These are phyloP conservation scores for Silurus glanis DNA, from an alignment of 2,113 vertebrate genomes.

Conservation along the genomic window DNA sequence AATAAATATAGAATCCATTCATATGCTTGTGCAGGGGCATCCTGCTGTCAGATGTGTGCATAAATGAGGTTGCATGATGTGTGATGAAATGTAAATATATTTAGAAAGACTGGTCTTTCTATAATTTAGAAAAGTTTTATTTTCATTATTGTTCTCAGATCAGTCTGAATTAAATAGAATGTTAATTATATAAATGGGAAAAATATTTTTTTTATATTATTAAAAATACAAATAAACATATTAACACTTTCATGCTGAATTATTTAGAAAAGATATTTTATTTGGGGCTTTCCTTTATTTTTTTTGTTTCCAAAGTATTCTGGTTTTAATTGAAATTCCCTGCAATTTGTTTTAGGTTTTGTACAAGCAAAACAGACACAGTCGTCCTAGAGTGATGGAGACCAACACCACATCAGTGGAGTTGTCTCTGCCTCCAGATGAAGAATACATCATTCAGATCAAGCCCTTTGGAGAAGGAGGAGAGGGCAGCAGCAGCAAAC, in stretches of 20 bases:
- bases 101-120: neutral
- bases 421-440: constrained; percentile 86
- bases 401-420: constrained; percentile 94
- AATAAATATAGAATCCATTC: neutral
- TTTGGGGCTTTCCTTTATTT: neutral
- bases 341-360: constrained; percentile 75
- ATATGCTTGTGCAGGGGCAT: neutral
- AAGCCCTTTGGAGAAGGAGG: constrained; percentile 94
- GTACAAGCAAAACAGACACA: constrained; percentile 88
- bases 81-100: neutral
- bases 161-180: neutral
- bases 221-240: too few species aligned
- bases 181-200: neutral
- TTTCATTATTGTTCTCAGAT: neutral
- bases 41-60: neutral
- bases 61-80: neutral
- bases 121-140: neutral
- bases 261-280: too few species aligned
- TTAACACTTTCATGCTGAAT: too few species aligned
- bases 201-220: too few species aligned
- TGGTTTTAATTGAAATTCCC: neutral
- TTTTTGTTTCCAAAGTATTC: neutral
- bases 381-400: constrained; percentile 85
- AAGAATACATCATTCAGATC: constrained; percentile 95
- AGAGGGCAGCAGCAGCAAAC: constrained; percentile 90